These are phyloP conservation scores for Thryonomys swinderianus DNA, from an alignment of 2,113 vertebrate species.

Conservation along the genomic window DNA sequence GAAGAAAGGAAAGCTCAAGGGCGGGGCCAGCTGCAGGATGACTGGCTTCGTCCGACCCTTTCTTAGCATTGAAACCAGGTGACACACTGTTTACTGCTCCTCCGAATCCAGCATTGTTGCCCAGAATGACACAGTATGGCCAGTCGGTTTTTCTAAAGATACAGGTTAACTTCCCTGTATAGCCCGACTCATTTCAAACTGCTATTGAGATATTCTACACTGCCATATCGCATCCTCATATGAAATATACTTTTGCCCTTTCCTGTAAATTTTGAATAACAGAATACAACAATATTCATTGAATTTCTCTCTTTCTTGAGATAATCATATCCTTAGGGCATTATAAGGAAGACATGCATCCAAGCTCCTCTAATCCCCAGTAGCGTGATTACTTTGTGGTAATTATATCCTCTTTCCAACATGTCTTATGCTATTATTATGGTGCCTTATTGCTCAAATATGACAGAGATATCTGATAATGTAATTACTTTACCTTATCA, in stretches of 20 bases:
- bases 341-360: slow-evolving; percentile 82
- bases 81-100: slow-evolving; percentile 57
- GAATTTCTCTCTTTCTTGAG: slow-evolving; percentile 68
- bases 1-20: background rate
- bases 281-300: slow-evolving; percentile 78
- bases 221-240: slow-evolving; percentile 74
- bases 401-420: slow-evolving; percentile 85
- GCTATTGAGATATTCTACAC: slow-evolving; percentile 81
- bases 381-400: slow-evolving; percentile 84
- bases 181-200: slow-evolving; percentile 78
- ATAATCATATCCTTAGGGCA: slow-evolving; percentile 87
- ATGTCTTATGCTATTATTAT: slow-evolving; percentile 84
- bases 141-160: slow-evolving; percentile 70
- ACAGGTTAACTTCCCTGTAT: slow-evolving; percentile 70
- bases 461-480: slow-evolving; percentile 85
- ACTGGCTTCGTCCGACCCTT: background rate
- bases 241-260: slow-evolving; percentile 83
- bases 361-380: slow-evolving; percentile 82
- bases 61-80: slow-evolving; percentile 33
- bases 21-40: slow-evolving; percentile 35
- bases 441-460: slow-evolving; percentile 85
- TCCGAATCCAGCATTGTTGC: slow-evolving; percentile 61
- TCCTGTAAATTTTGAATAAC: slow-evolving; percentile 83
- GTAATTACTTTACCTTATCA: slow-evolving; percentile 86
- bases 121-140: slow-evolving; percentile 65